Conservation (phyloP, 1,140 invertebrate genomes). For the Drosophila sulfurigaster region DNA sequence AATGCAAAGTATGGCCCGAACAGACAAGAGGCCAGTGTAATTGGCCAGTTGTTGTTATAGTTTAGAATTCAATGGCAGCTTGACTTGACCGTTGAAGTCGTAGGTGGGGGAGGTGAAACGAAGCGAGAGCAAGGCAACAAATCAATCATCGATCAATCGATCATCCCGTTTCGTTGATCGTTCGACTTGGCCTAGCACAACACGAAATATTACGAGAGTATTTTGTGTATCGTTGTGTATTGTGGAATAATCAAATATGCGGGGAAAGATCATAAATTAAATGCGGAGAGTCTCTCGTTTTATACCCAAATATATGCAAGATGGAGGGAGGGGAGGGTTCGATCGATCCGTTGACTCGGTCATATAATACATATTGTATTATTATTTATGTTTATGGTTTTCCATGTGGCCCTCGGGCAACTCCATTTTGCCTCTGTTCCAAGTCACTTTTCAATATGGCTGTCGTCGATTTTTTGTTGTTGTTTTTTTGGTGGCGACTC, state of each 20-base stretch:
- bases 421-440: constrained; percentile 69
- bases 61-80: constrained; percentile 29
- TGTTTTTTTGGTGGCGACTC: constrained; percentile 16
- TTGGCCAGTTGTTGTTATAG: constrained; percentile 20
- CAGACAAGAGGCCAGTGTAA: constrained; percentile 25
- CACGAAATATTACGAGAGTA: constrained; percentile 27
- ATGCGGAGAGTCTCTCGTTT: constrained; percentile 38
- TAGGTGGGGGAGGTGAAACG: background rate
- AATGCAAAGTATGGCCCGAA: constrained; percentile 38
- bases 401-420: constrained; percentile 66
- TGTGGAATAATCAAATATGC: constrained; percentile 47
- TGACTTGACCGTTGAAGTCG: background rate
- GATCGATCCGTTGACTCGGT: constrained; percentile 23
- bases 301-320: constrained; percentile 41
- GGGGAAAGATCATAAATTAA: constrained; percentile 78
- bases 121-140: constrained; percentile 17
- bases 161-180: constrained; percentile 76
- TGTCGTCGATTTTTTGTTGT: constrained; percentile 59
- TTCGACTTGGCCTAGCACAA: constrained; percentile 46
- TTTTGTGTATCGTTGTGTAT: constrained; percentile 13
- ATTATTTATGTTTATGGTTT: constrained; percentile 82
- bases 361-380: constrained; percentile 74
- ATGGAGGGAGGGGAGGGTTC: background rate
- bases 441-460: constrained; percentile 69
- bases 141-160: constrained; percentile 75